Percentiles rank a stretch among this genome's conserved stretches.
Evolutionary conservation across 37 sponge, comb jelly and placozoan species (phyloP).

Genomic region (Ephydatia muelleri): DNA sequence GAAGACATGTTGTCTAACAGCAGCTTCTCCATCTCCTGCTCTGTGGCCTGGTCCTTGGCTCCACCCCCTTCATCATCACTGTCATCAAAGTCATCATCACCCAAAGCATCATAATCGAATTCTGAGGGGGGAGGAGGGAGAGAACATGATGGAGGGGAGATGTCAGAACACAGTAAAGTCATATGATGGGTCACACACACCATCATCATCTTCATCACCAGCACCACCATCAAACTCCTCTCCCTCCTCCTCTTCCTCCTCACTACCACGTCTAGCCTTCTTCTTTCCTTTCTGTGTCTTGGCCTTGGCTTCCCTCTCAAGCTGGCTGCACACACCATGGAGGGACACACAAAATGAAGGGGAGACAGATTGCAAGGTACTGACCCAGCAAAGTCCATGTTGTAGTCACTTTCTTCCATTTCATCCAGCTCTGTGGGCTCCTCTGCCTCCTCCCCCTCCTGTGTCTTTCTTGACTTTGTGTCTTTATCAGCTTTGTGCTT

Average conservation of each 20-base stretch:
- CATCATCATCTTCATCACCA: not conserved
- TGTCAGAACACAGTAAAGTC: not conserved
- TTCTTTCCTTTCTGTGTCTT: not conserved
- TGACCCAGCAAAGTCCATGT: constrained; percentile 53
- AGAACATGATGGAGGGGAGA: not conserved
- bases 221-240: not conserved
- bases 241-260: constrained; percentile 9
- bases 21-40: constrained; percentile 60
- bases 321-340: not conserved
- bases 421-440: constrained; percentile 5
- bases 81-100: not conserved
- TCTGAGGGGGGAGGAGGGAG: not conserved
- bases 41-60: constrained; percentile 14
- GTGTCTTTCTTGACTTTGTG: constrained; percentile 15
- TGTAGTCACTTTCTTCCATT: constrained; percentile 4
- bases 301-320: not conserved
- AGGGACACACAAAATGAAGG: not conserved
- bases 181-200: not conserved
- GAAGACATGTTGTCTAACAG: constrained; percentile 72
- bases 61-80: constrained; percentile 34
- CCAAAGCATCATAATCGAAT: not conserved
- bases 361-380: not conserved
- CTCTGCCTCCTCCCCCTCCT: constrained; percentile 17
- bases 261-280: not conserved
- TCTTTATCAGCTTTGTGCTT: constrained; percentile 19